Base-by-base conservation (phyloP, 2,113 vertebrate genomes). In the Mungos mungo region DNA sequence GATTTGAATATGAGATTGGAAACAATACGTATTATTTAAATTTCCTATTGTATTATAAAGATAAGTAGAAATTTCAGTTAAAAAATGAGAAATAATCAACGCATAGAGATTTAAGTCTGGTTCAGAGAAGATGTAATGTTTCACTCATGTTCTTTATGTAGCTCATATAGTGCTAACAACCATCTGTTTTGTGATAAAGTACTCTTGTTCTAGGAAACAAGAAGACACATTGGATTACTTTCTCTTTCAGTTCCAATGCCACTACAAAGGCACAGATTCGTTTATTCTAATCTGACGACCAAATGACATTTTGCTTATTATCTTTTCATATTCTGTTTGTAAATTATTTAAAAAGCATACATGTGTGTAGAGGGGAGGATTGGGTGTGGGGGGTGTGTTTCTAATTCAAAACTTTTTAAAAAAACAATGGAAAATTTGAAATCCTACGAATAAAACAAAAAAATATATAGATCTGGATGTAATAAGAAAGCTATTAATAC, bases 271-370 rank as follows among this genome's bases (percentile, higher is more conserved):
- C n/a, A 7, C 1, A 74, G 4, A 41, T 35, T 27, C 11, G 87
- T 90, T 84, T 87, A 69, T 9, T 41, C 94, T 90, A 38, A 69
- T 23, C 60, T 90, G 23, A 31, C 68, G 50, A 65, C 15, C 13
- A 90, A 93, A 79, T 25, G 19, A 31, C 71, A 93, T 84, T 95
- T 85, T 83, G 9, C 52, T 84, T 89, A 82, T 80, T 90, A 90
- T 74, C 60, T 94, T 27, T 95, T 81, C 31, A 57, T 68, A 66
- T 66, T 79, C 12, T 79, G 4, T 57, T 88, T 77, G 4, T 38
- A 41, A 77, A 29, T 74, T 87, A 65, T 15, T 15, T 86, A 3
- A 81, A 74, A 45, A 68, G 65, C 65, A 68, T 14, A 3, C 15
- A 15, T 31, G 33, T 47, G 47, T 13, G 50, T 38, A 13, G n/a